phyloP scores from a whole-genome alignment of 2,113 vertebrate genomes.

The Mus pahari region DNA sequence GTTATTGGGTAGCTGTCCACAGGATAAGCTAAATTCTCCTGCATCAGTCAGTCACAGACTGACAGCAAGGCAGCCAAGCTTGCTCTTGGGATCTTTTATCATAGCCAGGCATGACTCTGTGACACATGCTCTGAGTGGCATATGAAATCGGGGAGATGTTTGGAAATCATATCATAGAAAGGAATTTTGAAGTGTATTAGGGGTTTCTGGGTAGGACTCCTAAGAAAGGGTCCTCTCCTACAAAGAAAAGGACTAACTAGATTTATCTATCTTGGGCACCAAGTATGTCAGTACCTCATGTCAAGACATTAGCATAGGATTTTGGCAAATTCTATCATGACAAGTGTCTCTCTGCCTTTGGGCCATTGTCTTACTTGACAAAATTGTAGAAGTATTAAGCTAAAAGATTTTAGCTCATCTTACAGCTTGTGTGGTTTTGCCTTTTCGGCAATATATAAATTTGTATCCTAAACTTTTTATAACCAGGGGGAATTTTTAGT shows the following conservation, averaged over 20 bases:
- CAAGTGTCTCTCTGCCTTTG: not conserved
- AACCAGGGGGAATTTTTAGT: not conserved
- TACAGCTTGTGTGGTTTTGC: not conserved
- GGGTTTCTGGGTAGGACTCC: not conserved
- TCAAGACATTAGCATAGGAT: not conserved
- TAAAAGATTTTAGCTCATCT: not conserved
- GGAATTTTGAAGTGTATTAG: not conserved
- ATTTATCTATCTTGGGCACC: not conserved
- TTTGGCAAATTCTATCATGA: conserved; percentile 13
- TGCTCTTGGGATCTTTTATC: not conserved
- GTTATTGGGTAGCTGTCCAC: not conserved
- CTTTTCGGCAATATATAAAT: not conserved
- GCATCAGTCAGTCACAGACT: not conserved
- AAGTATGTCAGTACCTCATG: not conserved
- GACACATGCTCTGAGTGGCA: not conserved
- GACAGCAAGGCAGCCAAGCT: not conserved
- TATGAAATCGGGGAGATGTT: not conserved
- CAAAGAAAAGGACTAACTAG: not conserved
- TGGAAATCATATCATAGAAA: not conserved
- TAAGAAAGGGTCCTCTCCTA: not conserved
- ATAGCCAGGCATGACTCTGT: not conserved
- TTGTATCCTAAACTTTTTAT: not conserved
- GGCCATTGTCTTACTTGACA: not conserved
- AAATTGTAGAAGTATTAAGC: not conserved
- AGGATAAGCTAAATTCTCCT: not conserved